Evolutionary conservation across 2,797 vertebrate genomes (phyloP), one percentile per base, ranked within the genome.

Genomic region (Trachurus trachurus): DNA sequence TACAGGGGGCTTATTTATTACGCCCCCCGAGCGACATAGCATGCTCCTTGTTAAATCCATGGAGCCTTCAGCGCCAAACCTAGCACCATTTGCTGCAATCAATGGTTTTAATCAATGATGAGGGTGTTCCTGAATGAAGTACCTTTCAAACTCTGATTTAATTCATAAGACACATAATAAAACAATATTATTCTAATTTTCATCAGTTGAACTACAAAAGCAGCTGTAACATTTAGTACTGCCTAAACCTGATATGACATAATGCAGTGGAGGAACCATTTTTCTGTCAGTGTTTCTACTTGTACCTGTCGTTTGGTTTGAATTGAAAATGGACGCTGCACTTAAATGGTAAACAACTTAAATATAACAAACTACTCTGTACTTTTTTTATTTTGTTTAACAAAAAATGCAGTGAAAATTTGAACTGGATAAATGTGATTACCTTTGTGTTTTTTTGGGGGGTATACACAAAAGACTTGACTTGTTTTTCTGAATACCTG

Each of bases 401-500:
- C 10, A 37, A 57, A 2, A 52, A 11, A 26, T 31, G n/a, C 16
- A 44, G 9, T 39, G 31, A 19, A 13, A 8, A 6, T 45, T 26
- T 29, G n/a, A 15, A 66, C 10, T 56, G 21, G 56, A 61, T 54
- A 11, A 9, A 21, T 57, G 31, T 57, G 19, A 66, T 50, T 61
- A 50, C 1, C 4, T 57, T 15, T 49, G 26, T 57, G 9, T 22
- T 52, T 59, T n/a, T 66, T 37, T 52, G 15, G 12, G 34, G 7
- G 8, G 2, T 60, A 66, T 54, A 63, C 10, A 56, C 10, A 39
- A 60, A 59, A 66, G 37, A 29, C 68, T 52, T 22, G 8, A 57
- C 22, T 58, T 58, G n/a, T 80, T 74, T 78, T 5, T 45, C 68
- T 62, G 22, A 71, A 63, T 56, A 42, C 34, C 59, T 66, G 3